A percentile compares a stretch with the other conserved stretches of the same genome.
Evolutionary conservation across 2,113 vertebrate species (phyloP).

Genomic region (Oriolus oriolus): DNA sequence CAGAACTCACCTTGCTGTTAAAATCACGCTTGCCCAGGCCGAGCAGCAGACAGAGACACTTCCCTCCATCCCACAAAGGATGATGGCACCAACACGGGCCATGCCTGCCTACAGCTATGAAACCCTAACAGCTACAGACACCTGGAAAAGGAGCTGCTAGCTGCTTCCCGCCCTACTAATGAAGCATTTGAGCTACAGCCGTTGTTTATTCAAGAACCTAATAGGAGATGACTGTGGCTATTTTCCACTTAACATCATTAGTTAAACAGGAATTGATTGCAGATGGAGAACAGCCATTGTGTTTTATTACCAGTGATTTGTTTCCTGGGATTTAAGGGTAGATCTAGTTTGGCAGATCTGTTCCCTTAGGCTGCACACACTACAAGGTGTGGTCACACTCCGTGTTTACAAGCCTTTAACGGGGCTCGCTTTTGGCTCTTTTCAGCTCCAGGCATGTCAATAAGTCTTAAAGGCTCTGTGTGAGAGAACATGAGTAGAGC

Average conservation of each 20-base stretch:
- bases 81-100: accelerated
- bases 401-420: background rate
- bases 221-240: background rate
- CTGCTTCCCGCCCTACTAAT: background rate
- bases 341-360: background rate
- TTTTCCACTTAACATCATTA: slow-evolving; percentile 17
- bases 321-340: background rate
- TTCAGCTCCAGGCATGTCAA: slow-evolving; percentile 20
- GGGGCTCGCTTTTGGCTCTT: background rate
- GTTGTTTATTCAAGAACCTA: background rate
- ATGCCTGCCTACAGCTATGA: background rate
- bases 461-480: slow-evolving; percentile 20
- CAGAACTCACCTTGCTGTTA: background rate
- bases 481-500: background rate
- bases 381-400: background rate
- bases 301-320: background rate
- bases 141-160: background rate
- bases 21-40: accelerated
- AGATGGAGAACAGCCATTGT: background rate
- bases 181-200: background rate
- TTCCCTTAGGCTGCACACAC: background rate
- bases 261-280: background rate
- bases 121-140: background rate
- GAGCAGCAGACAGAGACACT: accelerated
- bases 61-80: background rate